Percentiles rank a stretch among this genome's conserved stretches.
Evolutionary conservation across 2,113 vertebrate genomes (phyloP).

Genomic region (Catharus fuscescens): DNA sequence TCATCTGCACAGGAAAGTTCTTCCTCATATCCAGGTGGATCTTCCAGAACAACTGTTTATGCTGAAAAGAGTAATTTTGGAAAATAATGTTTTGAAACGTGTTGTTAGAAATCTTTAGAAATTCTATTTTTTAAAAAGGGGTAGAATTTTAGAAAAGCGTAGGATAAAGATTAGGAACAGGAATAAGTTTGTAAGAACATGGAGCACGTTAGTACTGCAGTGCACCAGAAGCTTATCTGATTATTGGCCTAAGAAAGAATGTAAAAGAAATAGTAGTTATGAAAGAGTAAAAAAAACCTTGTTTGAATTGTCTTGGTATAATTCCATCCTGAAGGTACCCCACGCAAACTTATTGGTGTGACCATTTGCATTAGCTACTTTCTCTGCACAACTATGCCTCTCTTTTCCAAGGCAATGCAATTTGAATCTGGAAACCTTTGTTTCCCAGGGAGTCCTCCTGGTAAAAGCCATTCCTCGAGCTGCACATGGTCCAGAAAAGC

Average conservation of each 20-base stretch:
- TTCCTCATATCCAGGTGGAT: background rate
- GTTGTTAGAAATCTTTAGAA: background rate
- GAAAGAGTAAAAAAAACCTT: background rate
- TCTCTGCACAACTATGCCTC: background rate
- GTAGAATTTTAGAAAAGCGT: background rate
- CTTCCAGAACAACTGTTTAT: background rate
- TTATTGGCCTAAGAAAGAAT: background rate
- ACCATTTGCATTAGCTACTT: background rate
- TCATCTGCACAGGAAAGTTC: background rate
- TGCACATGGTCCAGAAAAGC: background rate
- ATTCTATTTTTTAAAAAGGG: fast-evolving
- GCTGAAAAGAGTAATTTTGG: background rate
- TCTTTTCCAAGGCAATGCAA: background rate
- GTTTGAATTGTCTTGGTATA: background rate
- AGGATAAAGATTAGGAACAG: background rate
- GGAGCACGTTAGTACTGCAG: background rate
- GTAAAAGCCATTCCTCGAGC: background rate
- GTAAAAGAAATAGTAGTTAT: background rate
- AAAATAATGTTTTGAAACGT: background rate
- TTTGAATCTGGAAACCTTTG: background rate
- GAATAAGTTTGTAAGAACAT: background rate
- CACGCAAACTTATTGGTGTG: background rate
- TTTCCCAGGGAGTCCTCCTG: background rate
- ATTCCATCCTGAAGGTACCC: background rate
- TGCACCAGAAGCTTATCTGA: background rate